Percentiles rank a stretch among this genome's conserved stretches.
These are phyloP conservation scores for Eclectus roratus DNA, from an alignment of 2,113 vertebrate genomes.

Conservation along the genomic window DNA sequence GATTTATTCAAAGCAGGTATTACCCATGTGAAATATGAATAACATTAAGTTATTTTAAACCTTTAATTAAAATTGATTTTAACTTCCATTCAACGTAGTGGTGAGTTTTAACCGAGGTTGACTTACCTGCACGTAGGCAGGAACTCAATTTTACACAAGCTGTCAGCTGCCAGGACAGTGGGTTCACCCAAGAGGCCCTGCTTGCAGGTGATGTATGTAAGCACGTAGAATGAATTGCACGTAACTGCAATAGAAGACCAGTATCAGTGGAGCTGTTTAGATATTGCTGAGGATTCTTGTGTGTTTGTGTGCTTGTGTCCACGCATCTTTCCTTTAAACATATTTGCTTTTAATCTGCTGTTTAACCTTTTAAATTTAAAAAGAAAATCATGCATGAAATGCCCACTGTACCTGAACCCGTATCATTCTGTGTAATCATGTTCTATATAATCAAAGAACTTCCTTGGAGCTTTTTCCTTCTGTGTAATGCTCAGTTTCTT, in stretches of 20 bases:
- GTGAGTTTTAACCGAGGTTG: not conserved
- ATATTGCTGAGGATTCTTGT: not conserved
- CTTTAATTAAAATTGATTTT: not conserved
- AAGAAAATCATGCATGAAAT: slow-evolving; percentile 8
- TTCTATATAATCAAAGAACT: not conserved
- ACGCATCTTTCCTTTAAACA: not conserved
- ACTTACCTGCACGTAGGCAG: not conserved
- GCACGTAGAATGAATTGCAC: rapidly evolving
- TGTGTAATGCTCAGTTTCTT: not conserved
- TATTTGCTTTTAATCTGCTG: slow-evolving; percentile 6
- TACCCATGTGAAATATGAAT: not conserved
- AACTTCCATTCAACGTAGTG: rapidly evolving
- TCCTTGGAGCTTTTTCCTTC: not conserved
- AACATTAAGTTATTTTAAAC: not conserved
- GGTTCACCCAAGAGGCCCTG: not conserved
- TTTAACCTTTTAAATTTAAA: slow-evolving; percentile 5
- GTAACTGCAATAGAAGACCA: not conserved
- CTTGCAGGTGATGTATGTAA: not conserved
- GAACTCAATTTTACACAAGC: not conserved
- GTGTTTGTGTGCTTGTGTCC: not conserved
- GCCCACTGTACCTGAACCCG: not conserved
- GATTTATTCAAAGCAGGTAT: not conserved
- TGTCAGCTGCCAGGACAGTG: not conserved
- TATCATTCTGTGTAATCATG: not conserved
- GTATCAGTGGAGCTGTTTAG: not conserved